Evolutionary conservation across 1,140 invertebrate species (phyloP).

Genomic region (Lordiphosa stackelbergi): DNA sequence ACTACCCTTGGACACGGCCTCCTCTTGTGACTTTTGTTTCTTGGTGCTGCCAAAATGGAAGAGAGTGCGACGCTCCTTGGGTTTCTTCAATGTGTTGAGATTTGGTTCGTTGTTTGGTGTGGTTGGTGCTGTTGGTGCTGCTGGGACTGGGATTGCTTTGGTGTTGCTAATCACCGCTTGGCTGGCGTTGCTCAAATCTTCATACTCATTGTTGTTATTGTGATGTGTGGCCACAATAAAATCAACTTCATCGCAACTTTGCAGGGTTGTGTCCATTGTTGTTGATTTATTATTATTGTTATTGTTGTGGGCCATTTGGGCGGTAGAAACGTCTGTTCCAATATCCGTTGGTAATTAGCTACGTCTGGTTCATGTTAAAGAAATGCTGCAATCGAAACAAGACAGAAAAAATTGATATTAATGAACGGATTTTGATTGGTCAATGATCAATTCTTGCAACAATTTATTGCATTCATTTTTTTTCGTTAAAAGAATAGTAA

Average conservation of each 20-base stretch:
- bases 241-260: slow-evolving; percentile 57
- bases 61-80: slow-evolving; percentile 60
- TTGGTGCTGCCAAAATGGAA: slow-evolving; percentile 58
- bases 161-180: slow-evolving; percentile 38
- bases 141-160: slow-evolving; percentile 43
- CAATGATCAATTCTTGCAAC: slow-evolving; percentile 5
- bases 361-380: slow-evolving; percentile 39
- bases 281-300: slow-evolving; percentile 22
- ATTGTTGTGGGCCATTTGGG: slow-evolving; percentile 37
- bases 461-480: neutral
- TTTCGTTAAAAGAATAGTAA: no score
- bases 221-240: slow-evolving; percentile 39
- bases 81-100: slow-evolving; percentile 50
- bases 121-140: slow-evolving; percentile 31
- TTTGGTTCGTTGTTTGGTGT: slow-evolving; percentile 71
- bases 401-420: neutral
- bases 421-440: slow-evolving; percentile 1
- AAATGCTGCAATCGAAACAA: slow-evolving; percentile 10
- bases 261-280: slow-evolving; percentile 11
- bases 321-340: slow-evolving; percentile 28
- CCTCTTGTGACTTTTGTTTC: slow-evolving; percentile 32
- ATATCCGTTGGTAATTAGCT: slow-evolving; percentile 18
- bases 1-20: neutral
- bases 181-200: slow-evolving; percentile 42
- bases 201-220: slow-evolving; percentile 66